phyloP scores from a whole-genome alignment of 2,888 invertebrate species.

The Andrena minutula region DNA sequence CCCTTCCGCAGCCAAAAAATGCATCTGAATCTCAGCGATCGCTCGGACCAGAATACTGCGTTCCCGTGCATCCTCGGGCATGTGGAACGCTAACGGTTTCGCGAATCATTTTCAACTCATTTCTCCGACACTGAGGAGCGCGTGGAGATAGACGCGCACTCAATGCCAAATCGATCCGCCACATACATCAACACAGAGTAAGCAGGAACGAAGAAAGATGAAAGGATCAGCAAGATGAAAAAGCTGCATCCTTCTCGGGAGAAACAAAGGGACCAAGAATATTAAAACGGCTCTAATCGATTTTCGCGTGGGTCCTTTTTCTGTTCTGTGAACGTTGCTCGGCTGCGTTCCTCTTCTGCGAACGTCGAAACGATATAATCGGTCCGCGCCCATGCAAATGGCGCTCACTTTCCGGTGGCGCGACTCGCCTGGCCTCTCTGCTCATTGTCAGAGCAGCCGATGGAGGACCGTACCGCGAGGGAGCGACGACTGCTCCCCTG shows the following conservation, averaged over 20 bases:
- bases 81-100: conserved; percentile 59
- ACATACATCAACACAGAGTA: background rate
- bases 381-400: conserved; percentile 56
- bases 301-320: conserved; percentile 22
- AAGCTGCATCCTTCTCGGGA: background rate
- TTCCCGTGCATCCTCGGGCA: conserved; percentile 27
- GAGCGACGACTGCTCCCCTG: conserved; percentile 40
- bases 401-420: conserved; percentile 19
- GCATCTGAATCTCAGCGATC: background rate
- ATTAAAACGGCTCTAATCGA: conserved; percentile 47
- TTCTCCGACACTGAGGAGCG: conserved; percentile 8
- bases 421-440: background rate
- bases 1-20: background rate
- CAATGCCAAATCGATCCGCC: conserved; percentile 7
- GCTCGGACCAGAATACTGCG: background rate
- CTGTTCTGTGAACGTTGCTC: background rate
- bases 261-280: conserved; percentile 13
- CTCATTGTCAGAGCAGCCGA: conserved; percentile 54
- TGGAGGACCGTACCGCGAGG: conserved; percentile 41
- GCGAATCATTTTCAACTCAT: conserved; percentile 50
- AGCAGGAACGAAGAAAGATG: background rate
- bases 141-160: background rate
- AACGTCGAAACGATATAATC: conserved; percentile 54
- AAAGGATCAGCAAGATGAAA: conserved; percentile 12
- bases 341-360: background rate